Percentiles rank a stretch among this genome's conserved stretches.
phyloP scores from a whole-genome alignment of 2,888 invertebrate genomes.

The Ophion ventricosus region DNA sequence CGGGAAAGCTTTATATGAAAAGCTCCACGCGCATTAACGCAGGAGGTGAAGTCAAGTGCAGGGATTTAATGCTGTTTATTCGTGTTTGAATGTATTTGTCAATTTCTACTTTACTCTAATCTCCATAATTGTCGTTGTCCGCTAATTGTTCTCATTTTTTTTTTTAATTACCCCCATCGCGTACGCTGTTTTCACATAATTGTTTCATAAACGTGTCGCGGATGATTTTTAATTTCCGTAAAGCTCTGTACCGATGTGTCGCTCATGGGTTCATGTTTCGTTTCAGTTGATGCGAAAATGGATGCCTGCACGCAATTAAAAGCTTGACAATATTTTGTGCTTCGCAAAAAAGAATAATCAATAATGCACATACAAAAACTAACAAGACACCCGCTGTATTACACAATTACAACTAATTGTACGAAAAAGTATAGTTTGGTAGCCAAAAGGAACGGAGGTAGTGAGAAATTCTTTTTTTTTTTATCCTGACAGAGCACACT shows the following conservation, averaged over 20 bases:
- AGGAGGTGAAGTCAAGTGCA: slow-evolving; percentile 61
- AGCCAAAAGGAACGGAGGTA: neutral
- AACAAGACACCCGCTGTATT: slow-evolving; percentile 14
- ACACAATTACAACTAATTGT: neutral
- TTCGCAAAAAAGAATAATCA: neutral
- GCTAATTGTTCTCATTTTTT: neutral
- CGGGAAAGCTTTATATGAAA: slow-evolving; percentile 42
- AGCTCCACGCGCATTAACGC: slow-evolving; percentile 42
- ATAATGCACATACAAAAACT: neutral
- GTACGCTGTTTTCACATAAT: slow-evolving; percentile 2
- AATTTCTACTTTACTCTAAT: slow-evolving; percentile 44
- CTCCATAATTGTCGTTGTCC: slow-evolving; percentile 14
- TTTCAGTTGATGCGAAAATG: neutral
- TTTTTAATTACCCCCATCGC: neutral
- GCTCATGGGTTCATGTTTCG: neutral
- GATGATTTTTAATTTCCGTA: neutral
- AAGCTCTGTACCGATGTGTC: neutral
- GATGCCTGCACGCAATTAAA: slow-evolving; percentile 3
- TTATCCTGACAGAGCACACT: slow-evolving; percentile 79
- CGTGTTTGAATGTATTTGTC: neutral
- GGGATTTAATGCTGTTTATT: slow-evolving; percentile 42
- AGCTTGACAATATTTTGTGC: slow-evolving; percentile 24
- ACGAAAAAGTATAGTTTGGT: neutral
- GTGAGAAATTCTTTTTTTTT: slow-evolving; percentile 4
- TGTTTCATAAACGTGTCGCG: neutral